Conservation (phyloP, 2,888 invertebrate species). For the Sarcophaga rosellei region DNA sequence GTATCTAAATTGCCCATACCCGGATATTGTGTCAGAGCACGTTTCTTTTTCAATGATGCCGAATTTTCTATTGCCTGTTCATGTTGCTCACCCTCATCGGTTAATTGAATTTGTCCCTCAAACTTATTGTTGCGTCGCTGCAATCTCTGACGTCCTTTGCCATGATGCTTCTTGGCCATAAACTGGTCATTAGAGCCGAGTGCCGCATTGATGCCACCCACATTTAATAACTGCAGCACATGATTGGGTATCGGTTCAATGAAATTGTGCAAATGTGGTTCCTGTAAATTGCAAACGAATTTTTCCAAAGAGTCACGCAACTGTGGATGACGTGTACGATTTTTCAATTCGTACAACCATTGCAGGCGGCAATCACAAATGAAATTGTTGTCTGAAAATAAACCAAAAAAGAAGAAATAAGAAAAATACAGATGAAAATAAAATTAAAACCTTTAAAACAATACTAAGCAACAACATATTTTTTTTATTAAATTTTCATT, state of each 20-base stretch:
- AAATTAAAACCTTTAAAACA: neutral
- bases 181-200: slow-evolving; percentile 70
- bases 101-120: slow-evolving; percentile 73
- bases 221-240: slow-evolving; percentile 75
- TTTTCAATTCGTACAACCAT: slow-evolving; percentile 88
- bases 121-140: slow-evolving; percentile 68
- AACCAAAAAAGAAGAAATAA: slow-evolving; percentile 70
- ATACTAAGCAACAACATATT: neutral
- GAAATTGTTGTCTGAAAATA: slow-evolving; percentile 90
- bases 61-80: slow-evolving; percentile 70
- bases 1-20: slow-evolving; percentile 45
- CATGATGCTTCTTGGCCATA: slow-evolving; percentile 71
- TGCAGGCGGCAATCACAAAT: slow-evolving; percentile 91
- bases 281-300: slow-evolving; percentile 86
- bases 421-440: slow-evolving; percentile 20
- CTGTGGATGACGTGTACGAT: slow-evolving; percentile 87
- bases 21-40: slow-evolving; percentile 58
- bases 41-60: slow-evolving; percentile 63
- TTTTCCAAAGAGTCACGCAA: slow-evolving; percentile 87
- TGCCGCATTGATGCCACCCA: slow-evolving; percentile 71
- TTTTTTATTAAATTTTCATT: neutral
- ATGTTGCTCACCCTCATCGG: slow-evolving; percentile 70
- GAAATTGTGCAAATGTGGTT: slow-evolving; percentile 75
- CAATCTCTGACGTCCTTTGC: slow-evolving; percentile 63
- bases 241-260: slow-evolving; percentile 76